Percentiles rank a stretch among this genome's conserved stretches.
Conservation (phyloP, 2,888 invertebrate genomes). For the Protophormia terraenovae region DNA sequence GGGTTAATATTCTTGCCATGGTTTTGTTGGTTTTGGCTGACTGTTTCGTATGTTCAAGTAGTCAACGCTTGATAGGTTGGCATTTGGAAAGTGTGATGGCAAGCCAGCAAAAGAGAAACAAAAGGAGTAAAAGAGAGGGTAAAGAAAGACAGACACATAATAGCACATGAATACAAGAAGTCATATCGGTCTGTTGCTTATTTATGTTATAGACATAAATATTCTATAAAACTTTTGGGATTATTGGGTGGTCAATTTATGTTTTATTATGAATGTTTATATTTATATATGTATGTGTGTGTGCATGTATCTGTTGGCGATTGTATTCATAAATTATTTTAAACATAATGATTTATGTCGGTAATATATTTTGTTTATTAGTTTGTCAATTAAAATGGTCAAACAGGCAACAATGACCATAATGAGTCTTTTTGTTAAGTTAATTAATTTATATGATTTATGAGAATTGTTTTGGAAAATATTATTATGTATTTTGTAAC, state of each 20-base stretch:
- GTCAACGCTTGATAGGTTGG: conserved; percentile 55
- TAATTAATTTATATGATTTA: conserved; percentile 71
- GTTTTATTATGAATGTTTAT: background rate
- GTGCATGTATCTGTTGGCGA: background rate
- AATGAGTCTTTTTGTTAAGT: conserved; percentile 69
- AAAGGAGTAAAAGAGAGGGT: background rate
- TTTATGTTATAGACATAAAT: conserved; percentile 23
- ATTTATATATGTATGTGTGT: background rate
- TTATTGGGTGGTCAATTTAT: conserved; percentile 51
- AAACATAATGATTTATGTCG: conserved; percentile 65
- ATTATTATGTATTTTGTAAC: conserved; percentile 15
- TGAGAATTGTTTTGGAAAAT: conserved; percentile 51
- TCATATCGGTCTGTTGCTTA: conserved; percentile 31
- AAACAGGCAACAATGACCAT: conserved; percentile 57
- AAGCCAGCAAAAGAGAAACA: background rate
- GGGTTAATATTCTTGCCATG: conserved; percentile 62
- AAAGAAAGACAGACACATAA: background rate
- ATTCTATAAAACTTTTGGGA: conserved; percentile 20
- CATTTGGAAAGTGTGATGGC: conserved; percentile 34
- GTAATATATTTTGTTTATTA: conserved; percentile 69
- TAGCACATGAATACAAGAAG: background rate
- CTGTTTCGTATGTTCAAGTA: conserved; percentile 56
- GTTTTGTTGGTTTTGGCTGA: conserved; percentile 51
- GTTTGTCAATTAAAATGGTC: conserved; percentile 69
- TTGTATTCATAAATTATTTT: conserved; percentile 56